Base-by-base conservation (phyloP, 1,140 invertebrate species). In the Mylabris phalerata region DNA sequence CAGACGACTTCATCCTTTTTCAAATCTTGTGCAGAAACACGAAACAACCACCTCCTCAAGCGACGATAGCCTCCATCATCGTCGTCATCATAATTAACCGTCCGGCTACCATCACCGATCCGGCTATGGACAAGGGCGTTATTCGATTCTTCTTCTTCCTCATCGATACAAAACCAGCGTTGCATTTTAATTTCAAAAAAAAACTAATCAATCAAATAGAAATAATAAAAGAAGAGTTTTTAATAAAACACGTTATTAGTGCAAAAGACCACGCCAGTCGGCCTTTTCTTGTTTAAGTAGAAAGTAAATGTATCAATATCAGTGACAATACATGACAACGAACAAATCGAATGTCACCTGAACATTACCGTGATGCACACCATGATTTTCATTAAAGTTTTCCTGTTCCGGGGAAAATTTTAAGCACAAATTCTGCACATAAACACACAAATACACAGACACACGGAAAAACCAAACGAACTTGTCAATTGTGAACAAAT, bases 91-190 rank as follows among this genome's bases (percentile, higher is more conserved):
- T 48, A 59, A 43, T 63, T 63, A 11, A n/a, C 3, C 11, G 2
- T 10, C 41, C 0, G 4, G 41, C 0, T 42, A 39, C 60, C 61
- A 4, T 25, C 41, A 24, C 69, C 7, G 32, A 32, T 32, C 4
- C 32, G 32, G 32, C 32, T 7, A 32, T 7, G 32, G 0, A 3
- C 51, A n/a, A 72, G 57, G 68, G 67, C 70, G 24, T 52, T 62
- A 62, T 74, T 77, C 54, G 71, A 75, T 10, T 66, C 69, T 57
- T 79, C 72, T 66, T 79, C 73, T 10, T 66, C 69, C 57, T 79
- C 72, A 65, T 79, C 73, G 48, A 79, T 66, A 67, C 78, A 80
- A 73, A 80, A 80, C 77, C 78, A 80, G 57, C 73, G 71, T 73
- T 81, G 79, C 78, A 81, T 81, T 64, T 48, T 66, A 39, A 50